Evolutionary conservation across 2,113 vertebrate species (phyloP), one percentile per base, ranked within the genome.

Genomic region (Pelecanoides urinatrix): DNA sequence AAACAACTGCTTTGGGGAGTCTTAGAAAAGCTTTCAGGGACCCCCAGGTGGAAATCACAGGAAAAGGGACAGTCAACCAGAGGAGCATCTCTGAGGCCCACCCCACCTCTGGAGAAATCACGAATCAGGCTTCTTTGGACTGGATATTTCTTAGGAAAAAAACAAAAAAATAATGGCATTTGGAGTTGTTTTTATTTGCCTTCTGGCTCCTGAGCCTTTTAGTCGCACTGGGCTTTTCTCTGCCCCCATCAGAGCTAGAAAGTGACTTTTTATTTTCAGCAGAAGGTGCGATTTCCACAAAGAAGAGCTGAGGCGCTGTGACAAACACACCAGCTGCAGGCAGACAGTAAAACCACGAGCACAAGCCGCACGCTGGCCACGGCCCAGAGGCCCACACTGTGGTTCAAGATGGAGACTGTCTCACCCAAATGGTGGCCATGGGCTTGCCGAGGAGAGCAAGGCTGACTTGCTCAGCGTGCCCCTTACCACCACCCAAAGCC

Each of bases 281-380:
- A 42, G 30, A 67, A 91, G 52, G 22, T 2, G 3, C 1, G 2
- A 45, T 62, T 77, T 66, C 66, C 83, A 65, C 52, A 13, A 36
- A 44, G 55, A 73, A 40, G 17, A 53, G 25, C 42, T 30, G 74
- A 17, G 11, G 26, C 0, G 0, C 62, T 58, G 67, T 36, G 50
- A 26, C 26, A 55, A 53, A 47, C 17, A 15, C 19, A 13, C 3
- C 40, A n/a, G 32, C 13, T 5, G 1, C 30, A 10, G 6, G 55
- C 34, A 75, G 23, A 6, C 23, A 23, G 21, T n/a, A 16, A 23
- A 67, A 53, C 18, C 25, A 15, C 3, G 6, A n/a, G 30, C 5
- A 2, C 1, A 2, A 68, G 32, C 14, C 2, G 2, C 3, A 4
- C 2, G 6, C 18, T 1, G 3, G n/a, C 68, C 47, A 22, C 7